Evolutionary conservation across 2,888 invertebrate species (phyloP).

Genomic region (Apodemia hepburni): DNA sequence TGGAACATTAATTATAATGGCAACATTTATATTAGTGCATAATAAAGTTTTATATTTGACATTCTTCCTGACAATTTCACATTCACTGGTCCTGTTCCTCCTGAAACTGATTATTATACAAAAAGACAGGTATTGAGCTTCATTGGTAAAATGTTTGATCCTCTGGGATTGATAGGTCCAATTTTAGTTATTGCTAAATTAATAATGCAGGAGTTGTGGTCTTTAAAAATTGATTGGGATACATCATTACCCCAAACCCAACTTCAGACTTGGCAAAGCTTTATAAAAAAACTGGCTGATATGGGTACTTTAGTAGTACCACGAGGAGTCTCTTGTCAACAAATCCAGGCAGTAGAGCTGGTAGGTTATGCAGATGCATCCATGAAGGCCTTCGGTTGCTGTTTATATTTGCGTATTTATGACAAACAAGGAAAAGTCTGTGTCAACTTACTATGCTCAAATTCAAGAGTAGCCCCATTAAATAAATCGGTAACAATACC

Average conservation of each 20-base stretch:
- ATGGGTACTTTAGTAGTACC: constrained; percentile 1
- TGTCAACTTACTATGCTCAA: constrained; percentile 25
- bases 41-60: constrained; percentile 5
- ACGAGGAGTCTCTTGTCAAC: neutral
- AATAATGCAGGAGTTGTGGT: constrained; percentile 28
- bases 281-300: constrained; percentile 5
- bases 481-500: constrained; percentile 24
- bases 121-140: constrained; percentile 30
- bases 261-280: constrained; percentile 17
- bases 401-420: constrained; percentile 27
- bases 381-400: constrained; percentile 13
- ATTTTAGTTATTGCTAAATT: constrained; percentile 27
- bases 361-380: constrained; percentile 29
- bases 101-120: constrained; percentile 17
- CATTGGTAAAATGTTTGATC: constrained; percentile 31
- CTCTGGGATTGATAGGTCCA: constrained; percentile 30
- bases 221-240: constrained; percentile 25
- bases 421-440: constrained; percentile 16
- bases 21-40: too few species aligned
- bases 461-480: constrained; percentile 25
- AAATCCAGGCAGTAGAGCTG: constrained; percentile 18
- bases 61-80: constrained; percentile 17
- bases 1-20: too few species aligned
- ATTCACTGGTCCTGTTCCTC: constrained; percentile 15
- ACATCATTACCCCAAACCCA: constrained; percentile 20